These are phyloP conservation scores for Anolis carolinensis DNA, from an alignment of 2,113 vertebrate species.

Conservation along the genomic window DNA sequence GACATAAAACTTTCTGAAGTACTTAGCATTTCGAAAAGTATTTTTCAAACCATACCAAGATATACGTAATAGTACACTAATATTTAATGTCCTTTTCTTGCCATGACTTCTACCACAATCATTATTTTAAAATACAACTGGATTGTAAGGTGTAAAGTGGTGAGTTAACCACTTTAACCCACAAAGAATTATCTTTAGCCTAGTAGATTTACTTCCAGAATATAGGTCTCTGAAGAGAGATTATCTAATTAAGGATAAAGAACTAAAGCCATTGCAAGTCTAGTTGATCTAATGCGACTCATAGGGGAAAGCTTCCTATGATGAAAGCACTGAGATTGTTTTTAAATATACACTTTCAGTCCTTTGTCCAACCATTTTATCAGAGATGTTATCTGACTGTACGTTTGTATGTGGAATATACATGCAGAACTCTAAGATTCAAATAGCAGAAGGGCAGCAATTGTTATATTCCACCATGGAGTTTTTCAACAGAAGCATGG, in stretches of 20 bases:
- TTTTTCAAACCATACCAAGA: background rate
- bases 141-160: background rate
- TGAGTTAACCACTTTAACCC: background rate
- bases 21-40: background rate
- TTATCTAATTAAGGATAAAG: conserved; percentile 9
- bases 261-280: background rate
- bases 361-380: background rate
- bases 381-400: no score
- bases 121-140: background rate
- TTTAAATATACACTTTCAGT: background rate
- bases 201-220: background rate
- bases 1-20: background rate
- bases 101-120: background rate
- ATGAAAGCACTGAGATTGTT: background rate
- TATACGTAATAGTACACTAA: background rate
- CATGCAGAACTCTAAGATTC: no score
- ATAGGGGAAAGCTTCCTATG: background rate
- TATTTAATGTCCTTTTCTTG: background rate
- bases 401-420: no score
- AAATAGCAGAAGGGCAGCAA: background rate
- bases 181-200: background rate
- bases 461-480: background rate
- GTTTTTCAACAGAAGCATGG: background rate
- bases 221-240: background rate
- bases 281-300: background rate